Conservation (phyloP, 2,113 vertebrate genomes). For the Pungitius pungitius region DNA sequence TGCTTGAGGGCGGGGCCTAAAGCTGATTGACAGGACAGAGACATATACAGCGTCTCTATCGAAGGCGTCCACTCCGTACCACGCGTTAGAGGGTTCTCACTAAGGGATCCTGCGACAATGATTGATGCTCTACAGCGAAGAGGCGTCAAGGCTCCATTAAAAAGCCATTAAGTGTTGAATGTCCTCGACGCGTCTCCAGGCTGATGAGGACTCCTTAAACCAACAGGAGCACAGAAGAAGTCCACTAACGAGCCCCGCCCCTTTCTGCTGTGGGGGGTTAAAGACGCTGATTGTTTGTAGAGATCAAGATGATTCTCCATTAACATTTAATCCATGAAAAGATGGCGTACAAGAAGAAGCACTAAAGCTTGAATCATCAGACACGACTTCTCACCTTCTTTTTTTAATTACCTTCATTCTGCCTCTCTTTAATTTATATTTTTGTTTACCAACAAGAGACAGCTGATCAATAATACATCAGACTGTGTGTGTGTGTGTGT, state of each 20-base stretch:
- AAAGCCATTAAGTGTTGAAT: slow-evolving; percentile 10
- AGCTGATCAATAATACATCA: slow-evolving; percentile 45
- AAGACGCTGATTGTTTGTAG: too few species aligned
- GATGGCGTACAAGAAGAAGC: too few species aligned
- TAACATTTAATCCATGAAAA: background rate
- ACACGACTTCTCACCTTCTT: background rate
- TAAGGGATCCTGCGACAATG: background rate
- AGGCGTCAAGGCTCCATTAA: slow-evolving; percentile 32
- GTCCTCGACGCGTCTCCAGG: slow-evolving; percentile 15
- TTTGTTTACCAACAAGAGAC: background rate
- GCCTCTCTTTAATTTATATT: background rate
- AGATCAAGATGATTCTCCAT: background rate
- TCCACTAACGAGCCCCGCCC: too few species aligned
- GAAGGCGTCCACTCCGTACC: too few species aligned
- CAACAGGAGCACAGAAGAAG: background rate
- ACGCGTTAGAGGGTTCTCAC: background rate
- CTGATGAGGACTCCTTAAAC: background rate
- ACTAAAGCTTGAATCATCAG: background rate
- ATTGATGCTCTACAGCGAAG: slow-evolving; percentile 11
- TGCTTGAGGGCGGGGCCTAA: too few species aligned
- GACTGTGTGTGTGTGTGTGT: slow-evolving; percentile 14
- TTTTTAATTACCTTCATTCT: background rate
- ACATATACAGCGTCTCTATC: too few species aligned
- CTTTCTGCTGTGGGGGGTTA: too few species aligned
- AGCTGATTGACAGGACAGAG: too few species aligned